Evolutionary conservation across 1,140 invertebrate genomes (phyloP), one percentile per base, ranked within the genome.

Genomic region (Leptinotarsa lineolata): DNA sequence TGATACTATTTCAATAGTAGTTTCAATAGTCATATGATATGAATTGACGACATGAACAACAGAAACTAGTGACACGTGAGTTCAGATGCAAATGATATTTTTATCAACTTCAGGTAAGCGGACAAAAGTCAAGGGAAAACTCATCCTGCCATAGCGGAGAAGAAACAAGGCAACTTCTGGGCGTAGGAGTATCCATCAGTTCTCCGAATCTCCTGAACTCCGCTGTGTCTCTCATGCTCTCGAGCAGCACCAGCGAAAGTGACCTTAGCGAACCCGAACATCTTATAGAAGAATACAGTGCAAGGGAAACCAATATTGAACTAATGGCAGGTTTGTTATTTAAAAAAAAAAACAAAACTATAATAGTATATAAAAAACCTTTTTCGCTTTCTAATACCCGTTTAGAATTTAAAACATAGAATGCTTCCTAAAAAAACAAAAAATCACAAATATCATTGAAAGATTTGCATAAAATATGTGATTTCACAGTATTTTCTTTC

Each of bases 221-320:
- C 0, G 70, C 80, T 16, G 78, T 78, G 71, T 76, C 83, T 12
- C 83, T 84, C 72, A 77, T 85, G 67, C 78, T 84, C 2, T 85
- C 85, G 4, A 87, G 85, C 39, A 86, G 85, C 70, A 87, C 85
- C 68, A 88, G 83, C 64, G 83, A 84, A 66, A 84, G 81, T 72
- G 90, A 91, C 79, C 83, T 93, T 21, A 93, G 89, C 80, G 91
- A 94, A 81, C 87, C 89, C 21, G 91, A 93, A 74, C 87, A 87
- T 66, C 90, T 88, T 77, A 85, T 89, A 44, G 88, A 91, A 75
- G 84, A 90, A 46, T 85, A 84, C 73, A 85, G 86, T 21, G 84
- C 82, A 83, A 39, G 85, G 85, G 60, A 85, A 84, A 74, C 70
- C 85, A 66, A 66, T 20, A 44, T 30, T 11, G 64, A 66, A 66